Percentiles rank a stretch among this genome's conserved stretches.
Evolutionary conservation across 2,113 vertebrate species (phyloP).

Genomic region (Taurulus bubalis): DNA sequence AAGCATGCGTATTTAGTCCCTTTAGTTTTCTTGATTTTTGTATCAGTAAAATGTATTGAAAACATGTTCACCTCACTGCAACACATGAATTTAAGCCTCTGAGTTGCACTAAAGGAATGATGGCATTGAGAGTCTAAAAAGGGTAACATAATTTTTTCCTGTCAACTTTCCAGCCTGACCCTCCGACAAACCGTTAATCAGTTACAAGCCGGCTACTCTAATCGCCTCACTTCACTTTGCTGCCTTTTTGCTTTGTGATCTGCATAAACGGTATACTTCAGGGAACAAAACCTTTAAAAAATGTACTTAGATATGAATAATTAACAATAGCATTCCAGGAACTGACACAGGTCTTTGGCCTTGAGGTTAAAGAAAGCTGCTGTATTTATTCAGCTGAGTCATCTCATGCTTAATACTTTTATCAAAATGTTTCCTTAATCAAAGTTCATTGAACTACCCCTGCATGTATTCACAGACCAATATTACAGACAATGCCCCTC

Average conservation of each 20-base stretch:
- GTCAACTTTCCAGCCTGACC: neutral
- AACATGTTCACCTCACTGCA: too few relatives aligned
- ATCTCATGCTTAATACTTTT: constrained; percentile 15
- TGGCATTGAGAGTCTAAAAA: neutral
- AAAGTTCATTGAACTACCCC: constrained; percentile 16
- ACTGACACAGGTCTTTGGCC: constrained; percentile 11
- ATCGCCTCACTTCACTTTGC: constrained; percentile 1
- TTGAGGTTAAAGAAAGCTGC: constrained; percentile 21
- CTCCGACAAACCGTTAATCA: constrained; percentile 8
- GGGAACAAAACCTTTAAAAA: constrained; percentile 50
- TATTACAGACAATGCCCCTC: constrained; percentile 18
- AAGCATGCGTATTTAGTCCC: neutral
- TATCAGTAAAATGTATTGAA: neutral
- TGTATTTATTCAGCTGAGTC: constrained; percentile 19
- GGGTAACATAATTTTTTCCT: neutral
- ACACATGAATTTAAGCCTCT: neutral
- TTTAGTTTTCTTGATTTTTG: constrained; percentile 7
- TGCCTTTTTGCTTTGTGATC: constrained; percentile 18
- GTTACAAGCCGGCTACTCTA: constrained; percentile 4
- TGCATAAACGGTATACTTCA: constrained; percentile 26
- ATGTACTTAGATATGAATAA: constrained; percentile 53
- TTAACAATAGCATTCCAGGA: constrained; percentile 30
- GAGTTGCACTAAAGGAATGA: constrained; percentile 1
- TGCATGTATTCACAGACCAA: constrained; percentile 28
- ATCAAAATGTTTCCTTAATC: constrained; percentile 15